Evolutionary conservation across 2,113 vertebrate species (phyloP), one percentile per base, ranked within the genome.

Genomic region (Columba janthina): DNA sequence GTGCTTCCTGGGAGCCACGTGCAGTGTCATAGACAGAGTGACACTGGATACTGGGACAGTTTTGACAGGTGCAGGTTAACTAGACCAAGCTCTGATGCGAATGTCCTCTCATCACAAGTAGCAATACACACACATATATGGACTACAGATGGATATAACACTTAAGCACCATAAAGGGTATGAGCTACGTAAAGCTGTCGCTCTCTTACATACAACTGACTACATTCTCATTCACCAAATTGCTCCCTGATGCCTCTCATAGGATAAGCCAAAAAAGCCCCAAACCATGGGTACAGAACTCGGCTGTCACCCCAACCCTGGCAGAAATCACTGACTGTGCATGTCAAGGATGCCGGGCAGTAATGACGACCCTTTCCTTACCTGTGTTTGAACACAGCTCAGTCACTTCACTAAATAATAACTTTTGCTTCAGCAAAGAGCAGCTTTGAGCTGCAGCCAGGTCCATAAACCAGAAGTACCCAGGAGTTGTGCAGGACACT

Each of bases 1-100:
- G 16, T n/a, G 21, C 31, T 58, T 62, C 11, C 34, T 73, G 42
- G 71, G 79, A 85, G 14, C 12, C 6, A 34, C 11, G 6, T 22
- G 70, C 22, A 17, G 36, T 61, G 26, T 17, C 34, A 48, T 0
- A 0, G 31, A 24, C 25, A 50, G n/a, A 71, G 29, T 1, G 9
- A 34, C 31, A 28, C 11, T 5, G 24, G 32, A 42, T 31, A 20
- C 22, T 24, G 6, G 15, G 19, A 34, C 2, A 5, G 24, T 36
- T 89, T 78, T 46, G 11, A 6, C 3, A 0, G 4, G 19, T 18
- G 17, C 29, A 34, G 66, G 10, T 21, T 11, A 67, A 15, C 7
- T 11, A 84, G 19, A 67, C 12, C 19, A 85, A 64, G 22, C 10
- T 46, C 10, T 28, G 24, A 42, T 9, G 22, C 4, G 4, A 70